These are phyloP conservation scores for Oenanthe oenanthe DNA, from an alignment of 2,113 vertebrate genomes.

Conservation along the genomic window DNA sequence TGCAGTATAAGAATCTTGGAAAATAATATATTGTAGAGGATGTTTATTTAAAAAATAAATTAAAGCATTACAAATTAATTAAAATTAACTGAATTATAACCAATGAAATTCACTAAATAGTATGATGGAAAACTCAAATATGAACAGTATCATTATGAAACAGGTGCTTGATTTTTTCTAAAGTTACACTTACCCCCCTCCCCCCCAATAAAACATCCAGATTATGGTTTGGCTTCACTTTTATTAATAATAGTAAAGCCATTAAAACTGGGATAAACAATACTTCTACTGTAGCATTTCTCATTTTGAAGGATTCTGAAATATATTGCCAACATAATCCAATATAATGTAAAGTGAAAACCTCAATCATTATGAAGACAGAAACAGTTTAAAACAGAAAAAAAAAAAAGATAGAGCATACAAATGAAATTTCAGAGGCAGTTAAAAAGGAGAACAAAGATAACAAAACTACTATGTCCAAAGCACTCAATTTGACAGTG, in stretches of 20 bases:
- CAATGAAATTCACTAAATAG: background rate
- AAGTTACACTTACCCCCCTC: background rate
- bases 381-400: background rate
- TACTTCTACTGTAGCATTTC: background rate
- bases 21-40: background rate
- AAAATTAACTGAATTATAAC: background rate
- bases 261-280: background rate
- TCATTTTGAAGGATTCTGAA: constrained; percentile 14
- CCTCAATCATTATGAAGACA: background rate
- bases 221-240: background rate
- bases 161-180: background rate
- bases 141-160: background rate
- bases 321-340: background rate
- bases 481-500: background rate
- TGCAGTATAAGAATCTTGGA: background rate
- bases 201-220: background rate
- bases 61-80: background rate
- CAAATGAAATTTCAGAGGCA: background rate
- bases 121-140: background rate
- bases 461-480: background rate
- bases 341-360: background rate
- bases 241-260: background rate
- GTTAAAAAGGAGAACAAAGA: background rate
- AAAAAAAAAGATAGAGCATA: background rate
- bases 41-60: background rate